Evolutionary conservation across 2,113 vertebrate genomes (phyloP).

Genomic region (Phoenicopterus ruber): DNA sequence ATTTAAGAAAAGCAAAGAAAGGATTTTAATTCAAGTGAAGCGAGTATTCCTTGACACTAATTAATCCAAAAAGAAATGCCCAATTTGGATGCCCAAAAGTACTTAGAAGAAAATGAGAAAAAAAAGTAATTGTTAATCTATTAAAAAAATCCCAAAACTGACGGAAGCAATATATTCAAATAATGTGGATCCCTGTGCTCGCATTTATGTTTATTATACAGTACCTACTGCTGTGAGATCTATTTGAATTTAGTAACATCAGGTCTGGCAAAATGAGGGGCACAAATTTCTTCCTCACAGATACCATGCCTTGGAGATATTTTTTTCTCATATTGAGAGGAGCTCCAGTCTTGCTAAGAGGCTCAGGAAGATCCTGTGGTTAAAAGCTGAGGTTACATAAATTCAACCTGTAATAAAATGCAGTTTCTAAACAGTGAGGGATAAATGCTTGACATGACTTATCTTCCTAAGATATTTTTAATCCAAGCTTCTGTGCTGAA

Average conservation of each 20-base stretch:
- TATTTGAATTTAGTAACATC: neutral
- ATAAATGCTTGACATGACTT: neutral
- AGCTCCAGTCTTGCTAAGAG: neutral
- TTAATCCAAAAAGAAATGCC: neutral
- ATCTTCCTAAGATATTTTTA: neutral
- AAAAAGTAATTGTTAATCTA: neutral
- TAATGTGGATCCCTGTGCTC: neutral
- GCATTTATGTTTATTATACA: neutral
- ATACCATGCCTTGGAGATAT: neutral
- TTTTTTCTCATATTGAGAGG: neutral
- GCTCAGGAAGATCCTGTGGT: neutral
- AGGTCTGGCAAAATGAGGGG: neutral
- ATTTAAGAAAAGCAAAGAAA: neutral
- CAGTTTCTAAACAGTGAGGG: neutral
- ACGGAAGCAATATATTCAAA: neutral
- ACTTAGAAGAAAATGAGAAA: neutral
- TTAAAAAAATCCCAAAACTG: neutral
- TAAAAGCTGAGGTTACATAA: neutral
- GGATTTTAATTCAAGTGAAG: neutral
- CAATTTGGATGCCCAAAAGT: neutral
- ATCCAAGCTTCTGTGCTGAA: neutral
- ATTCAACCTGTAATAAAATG: neutral
- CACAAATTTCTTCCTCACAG: neutral
- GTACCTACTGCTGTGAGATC: neutral
- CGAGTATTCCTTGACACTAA: neutral